These are phyloP conservation scores for Matsumyia berberina DNA, from an alignment of 2,888 invertebrate species.

Conservation along the genomic window DNA sequence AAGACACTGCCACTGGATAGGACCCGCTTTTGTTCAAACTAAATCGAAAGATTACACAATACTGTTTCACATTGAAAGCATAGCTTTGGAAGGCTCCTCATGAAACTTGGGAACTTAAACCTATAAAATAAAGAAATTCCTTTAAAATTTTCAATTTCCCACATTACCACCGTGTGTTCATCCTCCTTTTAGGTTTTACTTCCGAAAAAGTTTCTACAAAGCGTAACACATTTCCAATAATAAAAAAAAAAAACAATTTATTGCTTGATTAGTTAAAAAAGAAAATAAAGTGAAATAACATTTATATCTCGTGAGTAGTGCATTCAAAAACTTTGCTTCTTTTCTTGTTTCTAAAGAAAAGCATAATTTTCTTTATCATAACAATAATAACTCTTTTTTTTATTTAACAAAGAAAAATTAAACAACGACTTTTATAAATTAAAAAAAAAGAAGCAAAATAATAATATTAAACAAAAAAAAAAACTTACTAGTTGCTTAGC, in stretches of 20 bases:
- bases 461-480: constrained; percentile 34
- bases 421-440: constrained; percentile 23
- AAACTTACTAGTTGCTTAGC: constrained; percentile 97
- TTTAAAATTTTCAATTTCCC: constrained; percentile 5
- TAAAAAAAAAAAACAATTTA: background rate
- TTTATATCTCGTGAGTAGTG: constrained; percentile 61
- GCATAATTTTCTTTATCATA: no score
- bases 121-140: no score
- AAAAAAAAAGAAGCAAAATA: constrained; percentile 37
- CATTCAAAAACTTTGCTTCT: constrained; percentile 56
- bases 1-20: no score
- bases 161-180: constrained; percentile 30
- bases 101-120: no score
- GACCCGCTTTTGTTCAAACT: no score
- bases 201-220: constrained; percentile 1
- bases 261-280: background rate
- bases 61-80: no score
- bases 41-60: no score
- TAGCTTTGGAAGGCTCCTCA: no score
- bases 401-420: constrained; percentile 3
- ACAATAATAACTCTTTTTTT: constrained; percentile 1
- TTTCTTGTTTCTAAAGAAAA: constrained; percentile 53
- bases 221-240: background rate
- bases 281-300: constrained; percentile 51
- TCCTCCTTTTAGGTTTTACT: background rate